phyloP scores from a whole-genome alignment of 1,140 invertebrate species.

The Venustaconcha ellipsiformis region DNA sequence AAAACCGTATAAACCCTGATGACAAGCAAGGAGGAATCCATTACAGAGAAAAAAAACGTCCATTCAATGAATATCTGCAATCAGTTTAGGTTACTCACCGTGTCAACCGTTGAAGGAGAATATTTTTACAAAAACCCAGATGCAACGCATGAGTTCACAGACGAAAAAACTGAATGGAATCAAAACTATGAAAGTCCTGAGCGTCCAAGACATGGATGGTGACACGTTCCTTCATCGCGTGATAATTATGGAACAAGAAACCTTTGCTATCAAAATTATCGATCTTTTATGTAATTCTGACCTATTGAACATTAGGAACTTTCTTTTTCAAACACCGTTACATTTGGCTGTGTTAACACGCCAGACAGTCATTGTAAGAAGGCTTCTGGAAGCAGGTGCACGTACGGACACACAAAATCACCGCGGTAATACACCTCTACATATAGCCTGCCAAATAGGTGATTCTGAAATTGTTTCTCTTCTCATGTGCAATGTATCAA shows the following conservation, averaged over 20 bases:
- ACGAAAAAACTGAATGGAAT: too few species aligned
- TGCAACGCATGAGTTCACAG: too few species aligned
- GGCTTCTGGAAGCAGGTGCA: constrained; percentile 78
- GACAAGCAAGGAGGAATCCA: too few species aligned
- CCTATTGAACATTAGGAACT: constrained; percentile 32
- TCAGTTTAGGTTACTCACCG: too few species aligned
- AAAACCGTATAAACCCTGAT: too few species aligned
- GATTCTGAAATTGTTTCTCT: constrained; percentile 75
- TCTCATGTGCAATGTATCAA: constrained; percentile 13
- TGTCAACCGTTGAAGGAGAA: too few species aligned
- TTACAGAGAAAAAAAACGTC: too few species aligned
- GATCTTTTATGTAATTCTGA: constrained; percentile 12
- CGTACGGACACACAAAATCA: constrained; percentile 42
- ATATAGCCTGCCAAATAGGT: constrained; percentile 82
- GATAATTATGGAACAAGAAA: neutral
- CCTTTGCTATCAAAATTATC: neutral
- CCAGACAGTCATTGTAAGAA: constrained; percentile 75
- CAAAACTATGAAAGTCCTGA: constrained; percentile 7
- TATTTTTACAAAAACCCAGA: too few species aligned
- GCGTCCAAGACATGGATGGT: constrained; percentile 17
- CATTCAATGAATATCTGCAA: too few species aligned
- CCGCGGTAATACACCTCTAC: constrained; percentile 77
- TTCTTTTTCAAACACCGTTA: constrained; percentile 73
- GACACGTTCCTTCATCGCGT: constrained; percentile 19
- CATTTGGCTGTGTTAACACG: constrained; percentile 80